Evolutionary conservation across 2,888 invertebrate species (phyloP), one percentile per base, ranked within the genome.

Genomic region (Drosophila gaucha): DNA sequence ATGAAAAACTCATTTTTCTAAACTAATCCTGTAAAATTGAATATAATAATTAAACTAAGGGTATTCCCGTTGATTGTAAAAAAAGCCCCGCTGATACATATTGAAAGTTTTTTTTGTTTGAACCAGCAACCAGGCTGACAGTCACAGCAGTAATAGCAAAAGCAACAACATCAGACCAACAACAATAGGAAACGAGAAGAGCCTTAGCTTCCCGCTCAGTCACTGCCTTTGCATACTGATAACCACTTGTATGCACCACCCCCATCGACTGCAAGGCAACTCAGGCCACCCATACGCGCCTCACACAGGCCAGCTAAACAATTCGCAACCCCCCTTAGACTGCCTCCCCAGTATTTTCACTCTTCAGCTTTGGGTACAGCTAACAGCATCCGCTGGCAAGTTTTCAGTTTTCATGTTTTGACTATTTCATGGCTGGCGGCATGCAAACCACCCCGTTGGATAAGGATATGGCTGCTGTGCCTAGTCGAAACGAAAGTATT

Each of bases 191-290:
- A 51, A 1, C 43, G 28, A 14, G 16, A 16, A 18, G 22, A 44
- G 28, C 16, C 30, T 1, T n/a, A 5, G 18, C 30, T 28, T 44
- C 20, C 46, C 46, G 14, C 22, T 5, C n/a, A 3, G 31, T 31
- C 46, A 2, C 31, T 14, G 58, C 39, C 56, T 55, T 24, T 22
- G 72, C 69, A 69, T 67, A 69, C 64, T 80, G 80, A 86, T 84
- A 82, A 84, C 80, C 80, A 82, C 84, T 82, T 82, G 80, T 86
- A 72, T 80, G 80, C 80, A 57, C 73, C 41, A 41, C 8, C 22
- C 36, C 41, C 52, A 20, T 51, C 18, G 39, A 24, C 35, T 31
- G 10, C 35, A 33, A 9, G 14, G 39, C 49, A 49, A 16, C 39
- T 38, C 60, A 38, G n/a, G n/a, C 46, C 44, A 12, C 12, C 16